These are phyloP conservation scores for Cosmopolites sordidus DNA, from an alignment of 2,888 invertebrate genomes.

Conservation along the genomic window DNA sequence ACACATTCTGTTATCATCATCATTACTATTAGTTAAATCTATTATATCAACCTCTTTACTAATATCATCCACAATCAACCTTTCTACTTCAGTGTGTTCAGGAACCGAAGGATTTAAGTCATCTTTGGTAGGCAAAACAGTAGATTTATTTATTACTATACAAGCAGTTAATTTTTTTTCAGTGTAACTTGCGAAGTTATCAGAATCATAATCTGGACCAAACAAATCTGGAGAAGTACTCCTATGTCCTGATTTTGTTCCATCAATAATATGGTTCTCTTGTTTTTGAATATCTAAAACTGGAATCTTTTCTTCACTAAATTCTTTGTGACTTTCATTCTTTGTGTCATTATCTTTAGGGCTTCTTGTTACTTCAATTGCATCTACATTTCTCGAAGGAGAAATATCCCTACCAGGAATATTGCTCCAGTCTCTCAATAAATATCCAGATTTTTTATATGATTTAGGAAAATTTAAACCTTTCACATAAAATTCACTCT, in stretches of 20 bases:
- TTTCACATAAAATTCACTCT: constrained; percentile 28
- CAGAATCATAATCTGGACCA: constrained; percentile 36
- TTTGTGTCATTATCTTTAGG: not conserved
- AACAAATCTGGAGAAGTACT: constrained; percentile 48
- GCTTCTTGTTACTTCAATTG: not conserved
- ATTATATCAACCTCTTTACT: not conserved
- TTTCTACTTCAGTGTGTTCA: not conserved
- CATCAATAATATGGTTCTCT: not conserved
- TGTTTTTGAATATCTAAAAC: not conserved
- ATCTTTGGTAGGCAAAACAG: not conserved
- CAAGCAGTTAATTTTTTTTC: no score
- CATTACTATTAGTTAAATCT: constrained; percentile 9
- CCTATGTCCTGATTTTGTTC: constrained; percentile 51
- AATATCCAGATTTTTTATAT: constrained; percentile 46
- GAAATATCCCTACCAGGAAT: constrained; percentile 62
- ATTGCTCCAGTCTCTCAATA: constrained; percentile 58
- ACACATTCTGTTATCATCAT: not conserved
- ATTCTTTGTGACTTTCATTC: constrained; percentile 1
- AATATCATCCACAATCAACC: not conserved
- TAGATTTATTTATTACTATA: not conserved
- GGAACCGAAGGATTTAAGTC: not conserved
- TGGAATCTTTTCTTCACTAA: not conserved
- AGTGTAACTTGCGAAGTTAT: not conserved
- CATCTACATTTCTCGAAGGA: constrained; percentile 41
- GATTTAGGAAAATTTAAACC: constrained; percentile 46